Percentiles rank a stretch among this genome's conserved stretches.
These are phyloP conservation scores for Melangyna quadrimaculata DNA, from an alignment of 2,888 invertebrate species.

Conservation along the genomic window DNA sequence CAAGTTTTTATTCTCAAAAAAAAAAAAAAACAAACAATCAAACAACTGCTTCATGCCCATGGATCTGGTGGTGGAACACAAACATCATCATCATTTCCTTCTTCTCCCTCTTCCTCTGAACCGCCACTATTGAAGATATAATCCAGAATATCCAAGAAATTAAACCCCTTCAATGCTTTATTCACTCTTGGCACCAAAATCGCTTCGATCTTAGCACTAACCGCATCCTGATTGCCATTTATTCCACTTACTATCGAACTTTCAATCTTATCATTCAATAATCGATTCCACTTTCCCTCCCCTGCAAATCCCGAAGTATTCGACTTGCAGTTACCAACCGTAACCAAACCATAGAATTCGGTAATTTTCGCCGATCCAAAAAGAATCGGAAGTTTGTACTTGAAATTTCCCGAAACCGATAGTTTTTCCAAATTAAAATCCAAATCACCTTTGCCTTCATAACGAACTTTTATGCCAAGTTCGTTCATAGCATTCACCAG, in stretches of 20 bases:
- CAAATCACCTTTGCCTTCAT: slow-evolving; percentile 76
- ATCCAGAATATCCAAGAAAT: slow-evolving; percentile 73
- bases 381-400: slow-evolving; percentile 76
- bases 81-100: slow-evolving; percentile 1
- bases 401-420: slow-evolving; percentile 75
- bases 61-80: slow-evolving; percentile 19
- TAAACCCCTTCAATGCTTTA: slow-evolving; percentile 75
- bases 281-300: slow-evolving; percentile 75
- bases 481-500: slow-evolving; percentile 75
- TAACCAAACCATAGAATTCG: slow-evolving; percentile 73
- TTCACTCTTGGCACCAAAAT: slow-evolving; percentile 75
- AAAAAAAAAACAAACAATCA: too few species aligned
- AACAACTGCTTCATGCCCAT: too few species aligned
- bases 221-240: slow-evolving; percentile 77
- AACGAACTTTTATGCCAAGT: slow-evolving; percentile 76
- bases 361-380: slow-evolving; percentile 76
- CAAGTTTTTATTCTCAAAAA: too few species aligned
- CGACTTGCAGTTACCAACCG: slow-evolving; percentile 75
- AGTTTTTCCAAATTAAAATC: slow-evolving; percentile 77
- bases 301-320: slow-evolving; percentile 76
- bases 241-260: slow-evolving; percentile 75
- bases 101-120: not conserved
- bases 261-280: slow-evolving; percentile 76
- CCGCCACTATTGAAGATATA: slow-evolving; percentile 73
- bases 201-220: slow-evolving; percentile 73